Conservation (phyloP, 2,113 vertebrate species). For the Ictidomys tridecemlineatus region DNA sequence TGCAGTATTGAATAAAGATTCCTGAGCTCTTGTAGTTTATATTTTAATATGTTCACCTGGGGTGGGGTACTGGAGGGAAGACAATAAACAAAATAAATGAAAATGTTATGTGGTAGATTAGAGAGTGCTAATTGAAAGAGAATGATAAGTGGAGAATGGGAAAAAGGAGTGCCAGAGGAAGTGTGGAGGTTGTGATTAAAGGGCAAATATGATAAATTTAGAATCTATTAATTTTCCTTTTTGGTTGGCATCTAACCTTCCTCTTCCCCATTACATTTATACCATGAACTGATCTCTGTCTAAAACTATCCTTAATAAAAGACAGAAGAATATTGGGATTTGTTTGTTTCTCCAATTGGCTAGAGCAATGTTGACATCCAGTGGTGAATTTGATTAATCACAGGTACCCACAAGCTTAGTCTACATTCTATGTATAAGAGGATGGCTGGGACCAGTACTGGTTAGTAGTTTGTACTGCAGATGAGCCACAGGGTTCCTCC, state of each 20-base stretch:
- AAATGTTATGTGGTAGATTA: background rate
- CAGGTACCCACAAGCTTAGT: slow-evolving; percentile 61
- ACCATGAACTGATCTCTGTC: background rate
- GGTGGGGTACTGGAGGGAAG: background rate
- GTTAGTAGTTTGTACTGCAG: fast-evolving
- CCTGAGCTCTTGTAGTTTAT: background rate
- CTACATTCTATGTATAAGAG: background rate
- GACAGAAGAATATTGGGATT: background rate
- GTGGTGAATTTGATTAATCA: slow-evolving; percentile 88
- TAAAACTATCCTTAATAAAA: background rate
- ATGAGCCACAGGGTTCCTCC: background rate
- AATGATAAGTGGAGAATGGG: background rate
- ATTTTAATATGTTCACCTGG: background rate
- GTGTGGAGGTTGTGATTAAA: background rate
- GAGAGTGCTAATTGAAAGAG: background rate
- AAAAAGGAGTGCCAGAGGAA: background rate
- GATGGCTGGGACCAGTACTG: fast-evolving
- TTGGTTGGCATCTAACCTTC: background rate
- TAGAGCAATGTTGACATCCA: slow-evolving; percentile 91
- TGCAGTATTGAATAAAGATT: background rate
- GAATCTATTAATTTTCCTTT: background rate
- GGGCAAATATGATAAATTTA: background rate
- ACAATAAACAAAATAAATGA: background rate
- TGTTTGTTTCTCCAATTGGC: slow-evolving; percentile 78
- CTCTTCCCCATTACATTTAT: too few relatives aligned